phyloP scores from a whole-genome alignment of 2,113 vertebrate genomes.

The Onychostoma macrolepis region DNA sequence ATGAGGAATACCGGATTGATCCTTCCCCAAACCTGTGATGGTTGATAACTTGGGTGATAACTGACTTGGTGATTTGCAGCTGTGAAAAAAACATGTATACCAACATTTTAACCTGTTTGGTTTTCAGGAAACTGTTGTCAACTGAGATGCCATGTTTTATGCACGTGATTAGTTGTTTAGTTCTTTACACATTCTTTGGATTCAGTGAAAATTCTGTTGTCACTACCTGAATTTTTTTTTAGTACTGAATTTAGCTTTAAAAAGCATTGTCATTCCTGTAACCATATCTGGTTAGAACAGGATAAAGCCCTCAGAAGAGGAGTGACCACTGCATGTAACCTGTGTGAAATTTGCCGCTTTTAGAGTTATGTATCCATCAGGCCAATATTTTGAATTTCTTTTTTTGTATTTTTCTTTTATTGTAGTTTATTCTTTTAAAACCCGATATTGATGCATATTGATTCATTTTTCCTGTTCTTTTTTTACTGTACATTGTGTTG shows the following conservation, averaged over 20 bases:
- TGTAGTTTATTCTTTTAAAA: not conserved
- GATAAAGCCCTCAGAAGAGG: not conserved
- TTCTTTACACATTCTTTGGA: not conserved
- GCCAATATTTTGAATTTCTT: not conserved
- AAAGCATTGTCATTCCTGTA: not conserved
- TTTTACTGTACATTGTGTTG: not conserved
- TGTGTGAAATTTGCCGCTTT: not conserved
- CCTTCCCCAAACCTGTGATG: not conserved
- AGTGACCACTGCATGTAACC: not conserved
- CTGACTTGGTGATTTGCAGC: not conserved
- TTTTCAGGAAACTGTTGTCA: not conserved
- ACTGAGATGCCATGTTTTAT: not conserved
- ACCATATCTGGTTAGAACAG: not conserved
- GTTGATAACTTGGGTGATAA: too few species aligned
- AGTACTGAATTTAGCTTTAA: not conserved
- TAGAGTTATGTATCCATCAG: not conserved
- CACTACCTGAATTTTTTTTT: not conserved
- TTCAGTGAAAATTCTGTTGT: not conserved
- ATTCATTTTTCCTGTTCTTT: not conserved
- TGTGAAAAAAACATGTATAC: not conserved
- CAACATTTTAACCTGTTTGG: not conserved
- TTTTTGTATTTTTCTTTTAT: not conserved
- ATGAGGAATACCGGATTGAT: not conserved
- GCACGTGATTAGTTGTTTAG: not conserved
- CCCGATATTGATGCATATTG: not conserved